Evolutionary conservation across 2,888 invertebrate genomes (phyloP).

Genomic region (Drosophila longiperda): DNA sequence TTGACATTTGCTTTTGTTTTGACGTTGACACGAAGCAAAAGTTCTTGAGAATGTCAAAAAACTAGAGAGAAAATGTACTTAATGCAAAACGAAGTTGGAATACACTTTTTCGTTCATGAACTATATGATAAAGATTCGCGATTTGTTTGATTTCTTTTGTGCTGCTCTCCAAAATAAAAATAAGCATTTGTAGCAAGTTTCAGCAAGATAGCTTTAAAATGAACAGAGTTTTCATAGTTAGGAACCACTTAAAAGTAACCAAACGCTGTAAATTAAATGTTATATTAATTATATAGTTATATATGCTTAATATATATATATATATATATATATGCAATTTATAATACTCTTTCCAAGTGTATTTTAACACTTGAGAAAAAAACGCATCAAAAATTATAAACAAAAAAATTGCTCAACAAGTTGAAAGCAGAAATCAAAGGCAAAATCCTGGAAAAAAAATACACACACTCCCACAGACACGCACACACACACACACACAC

Average conservation of each 20-base stretch:
- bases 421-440: constrained; percentile 37
- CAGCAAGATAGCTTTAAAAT: not conserved
- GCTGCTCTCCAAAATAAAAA: not conserved
- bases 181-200: not conserved
- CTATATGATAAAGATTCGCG: not conserved
- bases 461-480: constrained; percentile 29
- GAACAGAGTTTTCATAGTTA: not conserved
- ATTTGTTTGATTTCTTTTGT: not conserved
- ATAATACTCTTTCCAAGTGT: not conserved
- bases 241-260: not conserved
- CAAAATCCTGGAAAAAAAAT: constrained; percentile 42
- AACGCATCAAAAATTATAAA: constrained; percentile 39
- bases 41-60: constrained; percentile 73
- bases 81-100: not conserved
- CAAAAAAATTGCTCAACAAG: constrained; percentile 69
- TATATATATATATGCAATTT: not conserved
- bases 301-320: not conserved
- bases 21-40: constrained; percentile 66
- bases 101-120: not conserved
- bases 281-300: not conserved
- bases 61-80: constrained; percentile 7
- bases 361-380: constrained; percentile 21
- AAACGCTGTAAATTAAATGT: not conserved
- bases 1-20: constrained; percentile 50
- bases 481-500: constrained; percentile 18